These are phyloP conservation scores for Diplosoma virens DNA, from an alignment of 23 tunicate species.

Conservation along the genomic window DNA sequence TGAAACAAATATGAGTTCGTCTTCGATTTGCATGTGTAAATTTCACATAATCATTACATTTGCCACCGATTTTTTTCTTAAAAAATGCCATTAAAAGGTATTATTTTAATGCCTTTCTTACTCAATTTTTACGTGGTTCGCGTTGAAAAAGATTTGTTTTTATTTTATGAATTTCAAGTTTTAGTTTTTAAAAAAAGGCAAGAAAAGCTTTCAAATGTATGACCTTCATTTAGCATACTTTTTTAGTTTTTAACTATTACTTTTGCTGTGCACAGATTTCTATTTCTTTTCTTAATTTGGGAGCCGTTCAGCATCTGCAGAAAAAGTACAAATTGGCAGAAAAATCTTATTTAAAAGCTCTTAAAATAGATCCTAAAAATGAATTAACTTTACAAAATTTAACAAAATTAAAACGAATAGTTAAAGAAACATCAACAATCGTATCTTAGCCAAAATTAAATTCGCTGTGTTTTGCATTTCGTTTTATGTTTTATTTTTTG, in stretches of 20 bases:
- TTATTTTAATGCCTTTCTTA: too few species aligned
- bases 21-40: too few species aligned
- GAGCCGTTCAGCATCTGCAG: constrained; percentile 64
- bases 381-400: constrained; percentile 33
- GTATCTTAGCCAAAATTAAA: neutral
- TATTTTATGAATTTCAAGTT: neutral
- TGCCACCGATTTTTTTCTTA: too few species aligned
- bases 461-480: too few species aligned
- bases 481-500: too few species aligned
- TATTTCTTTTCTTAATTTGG: constrained; percentile 55
- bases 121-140: too few species aligned
- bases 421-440: neutral
- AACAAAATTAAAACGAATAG: constrained; percentile 14
- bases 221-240: too few species aligned
- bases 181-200: neutral
- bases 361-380: constrained; percentile 44
- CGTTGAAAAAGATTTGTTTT: neutral
- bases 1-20: too few species aligned
- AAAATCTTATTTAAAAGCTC: constrained; percentile 29
- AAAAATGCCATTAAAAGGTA: too few species aligned
- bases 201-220: neutral
- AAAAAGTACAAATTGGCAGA: constrained; percentile 37
- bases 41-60: too few species aligned
- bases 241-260: too few species aligned
- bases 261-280: too few species aligned